A percentile compares a stretch with the other conserved stretches of the same genome.
These are phyloP conservation scores for Marronus borbonicus DNA, from an alignment of 2,888 invertebrate species.

Conservation along the genomic window DNA sequence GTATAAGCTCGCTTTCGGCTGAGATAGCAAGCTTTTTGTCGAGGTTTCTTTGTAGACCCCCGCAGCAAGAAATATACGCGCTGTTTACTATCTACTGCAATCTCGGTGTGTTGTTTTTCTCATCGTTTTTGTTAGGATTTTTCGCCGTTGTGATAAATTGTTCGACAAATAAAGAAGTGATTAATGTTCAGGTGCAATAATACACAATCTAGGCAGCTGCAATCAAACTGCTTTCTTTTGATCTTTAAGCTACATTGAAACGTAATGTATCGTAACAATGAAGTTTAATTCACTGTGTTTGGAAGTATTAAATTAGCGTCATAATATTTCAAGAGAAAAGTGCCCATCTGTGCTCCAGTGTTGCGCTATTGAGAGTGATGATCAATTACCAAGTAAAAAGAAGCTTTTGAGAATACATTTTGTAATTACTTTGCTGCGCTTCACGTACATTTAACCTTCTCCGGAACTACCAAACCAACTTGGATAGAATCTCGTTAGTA, in stretches of 20 bases:
- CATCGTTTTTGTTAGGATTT: background rate
- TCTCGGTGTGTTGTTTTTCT: background rate
- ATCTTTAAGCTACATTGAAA: background rate
- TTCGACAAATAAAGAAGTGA: constrained; percentile 17
- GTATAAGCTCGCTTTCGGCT: background rate
- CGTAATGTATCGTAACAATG: background rate
- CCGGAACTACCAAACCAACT: too few relatives aligned
- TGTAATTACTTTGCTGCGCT: too few relatives aligned
- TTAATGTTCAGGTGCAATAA: constrained; percentile 33
- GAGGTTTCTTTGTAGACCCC: background rate
- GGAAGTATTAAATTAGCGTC: too few relatives aligned
- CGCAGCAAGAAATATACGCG: background rate
- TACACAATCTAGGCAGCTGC: background rate
- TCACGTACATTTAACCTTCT: too few relatives aligned
- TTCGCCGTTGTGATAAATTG: constrained; percentile 19
- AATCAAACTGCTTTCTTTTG: background rate
- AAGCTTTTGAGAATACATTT: too few relatives aligned
- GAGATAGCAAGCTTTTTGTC: background rate
- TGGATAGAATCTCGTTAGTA: too few relatives aligned
- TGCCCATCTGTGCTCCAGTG: too few relatives aligned
- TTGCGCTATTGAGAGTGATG: too few relatives aligned
- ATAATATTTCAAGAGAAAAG: too few relatives aligned
- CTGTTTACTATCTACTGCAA: background rate
- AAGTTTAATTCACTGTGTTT: background rate
- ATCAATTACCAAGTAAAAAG: too few relatives aligned